Base-by-base conservation (phyloP, 2,888 invertebrate species). In the Brachypterus glaber region DNA sequence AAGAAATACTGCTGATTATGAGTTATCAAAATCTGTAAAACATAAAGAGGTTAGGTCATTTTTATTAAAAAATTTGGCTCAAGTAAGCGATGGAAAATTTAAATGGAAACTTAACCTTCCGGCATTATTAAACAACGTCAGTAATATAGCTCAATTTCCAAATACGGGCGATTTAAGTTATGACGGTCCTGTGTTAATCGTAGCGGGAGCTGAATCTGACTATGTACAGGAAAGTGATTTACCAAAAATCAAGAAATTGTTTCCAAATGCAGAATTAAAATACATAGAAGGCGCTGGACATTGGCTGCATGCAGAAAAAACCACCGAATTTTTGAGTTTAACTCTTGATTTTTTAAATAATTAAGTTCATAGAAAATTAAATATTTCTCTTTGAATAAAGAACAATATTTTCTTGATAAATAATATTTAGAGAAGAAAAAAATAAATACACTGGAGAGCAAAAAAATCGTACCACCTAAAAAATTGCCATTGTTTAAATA, bases 251-350 rank as follows among this genome's bases (percentile, higher is more conserved):
- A 69, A 72, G 54, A 71, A 75, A 44, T 66, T 83, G 36, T 91
- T 91, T 57, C 84, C 89, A 0, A 63, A 70, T 4, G 81, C 83
- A 0, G 67, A 77, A 45, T 72, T 91, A 53, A 62, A 69, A 31
- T 81, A 77, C 49, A 74, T 92, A 35, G 72, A 77, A 33, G 85
- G 82, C 24, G 87, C 95, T 4, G 90, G 91, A 1, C 96, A 97
- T 63, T 88, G 92, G 86, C 79, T 95, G 1, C 96, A 97, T 60
- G 81, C 86, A 46, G 93, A 96, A 45, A 84, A 91, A 59, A 91
- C 95, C 1, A 64, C 71, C 4, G 78, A 82, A 46, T 90, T 92
- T 62, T 61, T 88, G 15, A 71, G 77, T 33, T 51, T 71, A 34
- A 69, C 79, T 21, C 66, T 74, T 48, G 70, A 72, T 47, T 87